Conservation (phyloP, 2,888 invertebrate genomes). For the Polia nebulosa region DNA sequence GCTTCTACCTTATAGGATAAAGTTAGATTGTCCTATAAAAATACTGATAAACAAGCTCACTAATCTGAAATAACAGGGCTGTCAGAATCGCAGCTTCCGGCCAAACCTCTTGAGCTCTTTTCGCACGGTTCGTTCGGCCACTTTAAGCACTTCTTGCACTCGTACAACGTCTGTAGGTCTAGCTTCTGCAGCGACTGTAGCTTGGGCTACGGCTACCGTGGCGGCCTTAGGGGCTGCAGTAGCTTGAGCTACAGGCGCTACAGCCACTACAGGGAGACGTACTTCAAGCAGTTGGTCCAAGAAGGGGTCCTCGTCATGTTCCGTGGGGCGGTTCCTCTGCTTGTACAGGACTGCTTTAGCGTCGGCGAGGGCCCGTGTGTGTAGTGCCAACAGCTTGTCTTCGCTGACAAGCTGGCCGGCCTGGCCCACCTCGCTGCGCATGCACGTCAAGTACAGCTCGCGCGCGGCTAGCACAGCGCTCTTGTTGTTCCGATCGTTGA, state of each 20-base stretch:
- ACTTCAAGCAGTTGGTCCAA: conserved; percentile 48
- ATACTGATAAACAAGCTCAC: not conserved
- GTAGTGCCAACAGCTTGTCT: conserved; percentile 51
- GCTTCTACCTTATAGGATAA: no score
- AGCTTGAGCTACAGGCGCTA: not conserved
- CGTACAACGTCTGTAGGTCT: not conserved
- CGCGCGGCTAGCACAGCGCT: conserved; percentile 41
- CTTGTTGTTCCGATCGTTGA: conserved; percentile 47
- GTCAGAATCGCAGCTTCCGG: conserved; percentile 25
- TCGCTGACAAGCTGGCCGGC: conserved; percentile 21
- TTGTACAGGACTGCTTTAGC: conserved; percentile 47
- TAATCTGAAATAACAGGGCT: not conserved
- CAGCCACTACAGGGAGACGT: conserved; percentile 13
- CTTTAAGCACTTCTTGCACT: conserved; percentile 20
- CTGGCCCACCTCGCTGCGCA: conserved; percentile 24
- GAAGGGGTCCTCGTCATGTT: conserved; percentile 41
- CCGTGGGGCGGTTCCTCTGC: conserved; percentile 38
- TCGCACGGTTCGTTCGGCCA: conserved; percentile 8
- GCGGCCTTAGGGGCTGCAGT: not conserved
- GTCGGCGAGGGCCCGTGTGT: conserved; percentile 40
- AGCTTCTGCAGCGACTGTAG: not conserved
- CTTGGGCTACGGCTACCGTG: not conserved
- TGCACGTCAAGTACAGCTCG: conserved; percentile 31
- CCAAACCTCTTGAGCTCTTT: conserved; percentile 38
- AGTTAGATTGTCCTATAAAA: not conserved